Percentiles rank a stretch among this genome's conserved stretches.
Evolutionary conservation across 2,797 vertebrate genomes (phyloP).

Genomic region (Falco columbarius): DNA sequence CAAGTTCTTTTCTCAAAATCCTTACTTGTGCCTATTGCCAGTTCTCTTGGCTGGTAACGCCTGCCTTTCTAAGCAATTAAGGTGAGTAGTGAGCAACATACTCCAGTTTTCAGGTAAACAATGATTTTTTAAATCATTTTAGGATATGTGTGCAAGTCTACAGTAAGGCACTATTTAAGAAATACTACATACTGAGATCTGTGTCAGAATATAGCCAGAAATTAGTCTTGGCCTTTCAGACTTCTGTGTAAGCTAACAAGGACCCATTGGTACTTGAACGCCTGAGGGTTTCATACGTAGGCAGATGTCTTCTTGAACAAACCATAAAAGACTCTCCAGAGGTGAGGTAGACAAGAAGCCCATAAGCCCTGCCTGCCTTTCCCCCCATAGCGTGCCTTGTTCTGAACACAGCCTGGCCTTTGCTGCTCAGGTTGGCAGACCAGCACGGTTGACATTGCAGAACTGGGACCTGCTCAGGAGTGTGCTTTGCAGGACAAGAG

Average conservation of each 20-base stretch:
- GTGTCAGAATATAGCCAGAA: background rate
- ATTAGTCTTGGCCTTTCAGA: background rate
- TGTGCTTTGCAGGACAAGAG: background rate
- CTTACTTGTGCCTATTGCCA: background rate
- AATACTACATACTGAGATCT: background rate
- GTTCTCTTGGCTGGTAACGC: background rate
- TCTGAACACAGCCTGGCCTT: background rate
- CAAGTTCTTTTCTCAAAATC: background rate
- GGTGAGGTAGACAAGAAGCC: background rate
- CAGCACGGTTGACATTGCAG: accelerated
- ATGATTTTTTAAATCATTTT: background rate
- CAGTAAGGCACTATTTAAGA: background rate
- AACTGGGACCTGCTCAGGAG: background rate
- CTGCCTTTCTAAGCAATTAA: background rate
- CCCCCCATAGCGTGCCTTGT: background rate
- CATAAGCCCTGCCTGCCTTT: accelerated
- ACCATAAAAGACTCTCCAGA: background rate
- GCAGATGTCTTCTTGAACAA: background rate
- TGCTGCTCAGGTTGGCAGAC: background rate
- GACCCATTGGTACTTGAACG: background rate
- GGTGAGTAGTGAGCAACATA: too few relatives aligned
- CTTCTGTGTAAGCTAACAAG: background rate
- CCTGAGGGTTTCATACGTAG: background rate
- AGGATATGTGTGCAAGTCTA: background rate
- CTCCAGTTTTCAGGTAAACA: background rate